Percentiles rank a stretch among this genome's conserved stretches.
Conservation (phyloP, 1,140 invertebrate species). For the Cepaea nemoralis region DNA sequence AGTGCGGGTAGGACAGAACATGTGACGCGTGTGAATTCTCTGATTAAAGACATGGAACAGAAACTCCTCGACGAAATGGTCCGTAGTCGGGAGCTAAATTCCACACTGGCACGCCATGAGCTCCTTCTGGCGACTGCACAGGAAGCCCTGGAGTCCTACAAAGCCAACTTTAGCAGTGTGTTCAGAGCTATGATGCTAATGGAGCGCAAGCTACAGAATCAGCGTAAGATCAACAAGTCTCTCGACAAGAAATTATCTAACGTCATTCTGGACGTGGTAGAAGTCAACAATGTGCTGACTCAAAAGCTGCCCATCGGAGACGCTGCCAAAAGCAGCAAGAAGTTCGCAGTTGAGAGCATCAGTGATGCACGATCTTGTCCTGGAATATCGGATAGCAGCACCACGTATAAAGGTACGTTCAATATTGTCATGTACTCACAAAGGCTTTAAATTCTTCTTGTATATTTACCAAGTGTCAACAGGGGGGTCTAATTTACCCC, state of each 20-base stretch:
- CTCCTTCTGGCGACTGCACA: slow-evolving; percentile 50
- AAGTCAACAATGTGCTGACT: slow-evolving; percentile 64
- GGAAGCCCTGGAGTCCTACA: slow-evolving; percentile 50
- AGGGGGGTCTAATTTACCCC: too few relatives aligned
- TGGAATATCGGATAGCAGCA: slow-evolving; percentile 44
- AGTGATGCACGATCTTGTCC: slow-evolving; percentile 51
- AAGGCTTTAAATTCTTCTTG: too few relatives aligned
- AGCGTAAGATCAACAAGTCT: slow-evolving; percentile 55
- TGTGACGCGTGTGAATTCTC: slow-evolving; percentile 20
- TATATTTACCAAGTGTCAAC: too few relatives aligned
- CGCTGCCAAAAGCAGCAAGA: slow-evolving; percentile 35
- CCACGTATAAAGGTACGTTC: slow-evolving; percentile 57
- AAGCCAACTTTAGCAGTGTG: slow-evolving; percentile 59
- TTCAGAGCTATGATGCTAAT: slow-evolving; percentile 61
- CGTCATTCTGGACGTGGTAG: slow-evolving; percentile 64
- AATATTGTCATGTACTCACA: too few relatives aligned
- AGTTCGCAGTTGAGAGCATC: slow-evolving; percentile 61
- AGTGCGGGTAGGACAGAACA: slow-evolving; percentile 5
- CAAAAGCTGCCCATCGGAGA: slow-evolving; percentile 45
- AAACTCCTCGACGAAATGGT: slow-evolving; percentile 59
- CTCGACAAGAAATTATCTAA: slow-evolving; percentile 66
- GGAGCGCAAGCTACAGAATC: slow-evolving; percentile 54
- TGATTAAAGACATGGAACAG: slow-evolving; percentile 58
- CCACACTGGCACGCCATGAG: slow-evolving; percentile 59
- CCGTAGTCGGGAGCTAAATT: slow-evolving; percentile 59